Conservation (phyloP, 1,140 invertebrate species). For the Chironomus striatipennis region DNA sequence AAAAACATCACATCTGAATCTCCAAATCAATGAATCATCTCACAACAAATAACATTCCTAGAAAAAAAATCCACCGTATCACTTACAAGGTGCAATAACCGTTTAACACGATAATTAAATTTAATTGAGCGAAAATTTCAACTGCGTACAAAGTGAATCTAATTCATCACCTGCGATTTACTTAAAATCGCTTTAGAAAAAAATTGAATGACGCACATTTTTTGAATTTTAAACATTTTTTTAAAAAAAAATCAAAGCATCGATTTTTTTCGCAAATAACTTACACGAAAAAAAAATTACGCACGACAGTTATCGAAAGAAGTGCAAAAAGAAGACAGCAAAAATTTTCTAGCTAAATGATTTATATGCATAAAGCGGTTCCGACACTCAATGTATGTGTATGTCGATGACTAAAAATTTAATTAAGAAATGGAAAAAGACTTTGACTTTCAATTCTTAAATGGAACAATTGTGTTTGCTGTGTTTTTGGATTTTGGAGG, state of each 20-base stretch:
- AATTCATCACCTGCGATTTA: too few species aligned
- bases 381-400: neutral
- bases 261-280: neutral
- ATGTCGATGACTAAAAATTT: neutral
- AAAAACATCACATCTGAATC: too few species aligned
- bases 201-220: neutral
- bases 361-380: neutral
- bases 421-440: neutral
- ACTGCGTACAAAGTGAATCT: too few species aligned
- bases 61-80: too few species aligned
- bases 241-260: neutral
- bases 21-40: too few species aligned
- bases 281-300: neutral
- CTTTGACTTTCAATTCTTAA: constrained; percentile 2
- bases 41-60: too few species aligned
- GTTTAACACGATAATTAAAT: too few species aligned
- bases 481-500: too few species aligned
- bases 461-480: too few species aligned
- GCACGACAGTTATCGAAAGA: neutral
- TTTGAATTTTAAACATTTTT: neutral
- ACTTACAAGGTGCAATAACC: too few species aligned
- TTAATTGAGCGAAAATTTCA: too few species aligned
- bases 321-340: neutral
- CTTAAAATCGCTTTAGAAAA: neutral
- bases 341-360: neutral